Percentiles rank a stretch among this genome's conserved stretches.
Conservation (phyloP, 2,888 invertebrate species). For the Artemia sinica region DNA sequence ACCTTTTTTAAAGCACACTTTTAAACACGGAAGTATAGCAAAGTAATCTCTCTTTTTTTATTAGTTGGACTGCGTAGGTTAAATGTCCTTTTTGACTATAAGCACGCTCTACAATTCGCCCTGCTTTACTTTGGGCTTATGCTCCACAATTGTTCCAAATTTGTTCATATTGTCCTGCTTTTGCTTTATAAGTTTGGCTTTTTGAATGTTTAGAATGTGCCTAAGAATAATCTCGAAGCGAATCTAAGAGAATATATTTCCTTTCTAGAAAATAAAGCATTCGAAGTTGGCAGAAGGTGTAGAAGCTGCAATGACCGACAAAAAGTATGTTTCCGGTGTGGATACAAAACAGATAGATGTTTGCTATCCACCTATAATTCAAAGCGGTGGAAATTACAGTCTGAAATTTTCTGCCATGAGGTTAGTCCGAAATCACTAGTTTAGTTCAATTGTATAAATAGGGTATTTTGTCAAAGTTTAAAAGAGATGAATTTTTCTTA, state of each 20-base stretch:
- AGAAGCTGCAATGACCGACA: conserved; percentile 78
- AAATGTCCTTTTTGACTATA: too few species aligned
- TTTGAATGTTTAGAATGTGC: not conserved
- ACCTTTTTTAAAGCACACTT: too few species aligned
- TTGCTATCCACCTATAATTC: conserved; percentile 97
- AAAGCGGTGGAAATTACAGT: conserved; percentile 93
- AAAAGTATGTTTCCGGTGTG: conserved; percentile 80
- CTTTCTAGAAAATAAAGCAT: conserved; percentile 78
- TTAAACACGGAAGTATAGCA: too few species aligned
- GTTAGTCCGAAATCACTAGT: conserved; percentile 28
- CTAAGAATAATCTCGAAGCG: not conserved
- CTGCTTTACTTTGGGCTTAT: too few species aligned
- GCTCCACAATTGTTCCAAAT: too few species aligned
- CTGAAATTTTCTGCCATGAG: conserved; percentile 81
- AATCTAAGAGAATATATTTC: conserved; percentile 15
- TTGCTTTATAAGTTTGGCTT: too few species aligned
- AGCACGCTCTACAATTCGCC: too few species aligned
- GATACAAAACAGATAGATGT: conserved; percentile 79
- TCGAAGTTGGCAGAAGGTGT: conserved; percentile 84
- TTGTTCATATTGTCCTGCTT: too few species aligned
- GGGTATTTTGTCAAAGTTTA: not conserved
- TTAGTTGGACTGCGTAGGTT: too few species aligned
- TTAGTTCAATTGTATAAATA: not conserved
- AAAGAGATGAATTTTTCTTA: too few species aligned
- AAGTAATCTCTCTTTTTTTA: too few species aligned